Evolutionary conservation across 2,113 vertebrate genomes (phyloP).

Genomic region (Setophaga kirtlandii): DNA sequence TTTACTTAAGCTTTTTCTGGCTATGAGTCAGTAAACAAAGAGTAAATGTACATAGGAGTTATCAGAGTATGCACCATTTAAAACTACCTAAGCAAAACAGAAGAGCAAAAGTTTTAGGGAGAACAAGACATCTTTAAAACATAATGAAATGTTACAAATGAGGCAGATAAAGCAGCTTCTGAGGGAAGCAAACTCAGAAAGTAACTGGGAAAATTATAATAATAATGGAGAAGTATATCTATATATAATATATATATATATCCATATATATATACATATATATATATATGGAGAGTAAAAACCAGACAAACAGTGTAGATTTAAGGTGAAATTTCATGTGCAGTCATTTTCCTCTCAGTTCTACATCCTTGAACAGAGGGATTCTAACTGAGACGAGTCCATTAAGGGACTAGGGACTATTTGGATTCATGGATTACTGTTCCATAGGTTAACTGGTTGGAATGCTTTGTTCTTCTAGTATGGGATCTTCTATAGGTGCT

Average conservation of each 20-base stretch:
- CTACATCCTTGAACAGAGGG: not conserved
- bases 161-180: not conserved
- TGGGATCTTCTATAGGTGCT: not conserved
- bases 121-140: not conserved
- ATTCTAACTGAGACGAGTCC: not conserved
- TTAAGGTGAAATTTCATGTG: not conserved
- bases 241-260: too few relatives aligned
- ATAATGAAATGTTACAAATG: not conserved
- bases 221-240: not conserved
- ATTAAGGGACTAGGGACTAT: not conserved
- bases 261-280: too few relatives aligned
- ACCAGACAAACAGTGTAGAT: too few relatives aligned
- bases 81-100: not conserved
- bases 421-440: not conserved
- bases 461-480: not conserved
- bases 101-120: not conserved
- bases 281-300: not conserved
- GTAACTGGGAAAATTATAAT: not conserved
- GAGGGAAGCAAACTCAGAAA: not conserved
- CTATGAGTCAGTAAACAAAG: not conserved
- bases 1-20: not conserved
- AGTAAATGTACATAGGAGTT: not conserved
- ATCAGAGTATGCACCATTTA: not conserved
- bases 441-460: rapidly evolving
- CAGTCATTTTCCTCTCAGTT: not conserved